Evolutionary conservation across 2,797 vertebrate genomes (phyloP).

Genomic region (Oreortyx pictus): DNA sequence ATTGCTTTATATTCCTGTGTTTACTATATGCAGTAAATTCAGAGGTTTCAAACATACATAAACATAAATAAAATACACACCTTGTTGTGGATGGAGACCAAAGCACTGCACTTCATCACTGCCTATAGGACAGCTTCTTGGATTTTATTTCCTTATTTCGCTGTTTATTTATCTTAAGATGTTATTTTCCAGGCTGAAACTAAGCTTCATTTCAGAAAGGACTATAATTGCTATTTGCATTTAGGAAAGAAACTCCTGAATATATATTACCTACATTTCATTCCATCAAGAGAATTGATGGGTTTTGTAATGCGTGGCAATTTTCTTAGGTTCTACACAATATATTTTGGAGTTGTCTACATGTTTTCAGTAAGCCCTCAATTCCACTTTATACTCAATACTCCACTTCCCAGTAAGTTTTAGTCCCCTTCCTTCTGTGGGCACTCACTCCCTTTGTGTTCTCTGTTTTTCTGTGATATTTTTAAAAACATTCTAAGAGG

Average conservation of each 20-base stretch:
- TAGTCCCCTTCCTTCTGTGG: neutral
- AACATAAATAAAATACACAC: neutral
- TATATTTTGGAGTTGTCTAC: neutral
- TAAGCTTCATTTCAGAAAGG: neutral
- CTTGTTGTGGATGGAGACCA: neutral
- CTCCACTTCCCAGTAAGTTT: neutral
- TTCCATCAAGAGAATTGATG: neutral
- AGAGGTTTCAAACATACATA: neutral
- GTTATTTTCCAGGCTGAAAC: neutral
- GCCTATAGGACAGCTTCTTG: rapidly evolving
- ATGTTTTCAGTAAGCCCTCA: neutral
- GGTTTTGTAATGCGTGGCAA: neutral
- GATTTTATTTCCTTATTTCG: neutral
- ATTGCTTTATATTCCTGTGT: neutral
- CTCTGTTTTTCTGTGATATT: neutral
- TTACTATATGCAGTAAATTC: neutral
- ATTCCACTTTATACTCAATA: neutral
- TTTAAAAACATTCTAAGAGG: neutral
- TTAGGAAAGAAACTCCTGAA: neutral
- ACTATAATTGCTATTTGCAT: neutral
- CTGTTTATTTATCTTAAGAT: neutral
- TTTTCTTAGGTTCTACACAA: conserved; percentile 23
- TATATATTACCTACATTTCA: neutral
- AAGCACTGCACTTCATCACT: neutral
- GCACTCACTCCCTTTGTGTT: neutral